These are phyloP conservation scores for Morpho helenor DNA, from an alignment of 2,888 invertebrate genomes.

Conservation along the genomic window DNA sequence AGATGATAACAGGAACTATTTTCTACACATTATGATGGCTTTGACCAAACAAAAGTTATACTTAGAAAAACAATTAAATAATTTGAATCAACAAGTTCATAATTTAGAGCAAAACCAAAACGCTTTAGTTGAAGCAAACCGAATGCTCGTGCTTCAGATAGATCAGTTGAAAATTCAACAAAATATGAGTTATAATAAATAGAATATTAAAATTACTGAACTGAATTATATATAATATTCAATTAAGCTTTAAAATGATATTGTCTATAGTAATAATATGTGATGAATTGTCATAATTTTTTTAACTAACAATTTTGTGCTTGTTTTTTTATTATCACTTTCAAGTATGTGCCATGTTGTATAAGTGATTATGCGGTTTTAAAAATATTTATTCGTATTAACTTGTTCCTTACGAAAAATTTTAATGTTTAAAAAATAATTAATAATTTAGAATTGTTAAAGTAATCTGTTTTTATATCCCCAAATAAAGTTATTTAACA, in stretches of 20 bases:
- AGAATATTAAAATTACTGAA: conserved; percentile 2
- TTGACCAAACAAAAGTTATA: conserved; percentile 69
- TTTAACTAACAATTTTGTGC: not conserved
- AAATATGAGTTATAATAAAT: conserved; percentile 27
- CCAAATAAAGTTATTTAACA: too few relatives aligned
- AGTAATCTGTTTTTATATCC: too few relatives aligned
- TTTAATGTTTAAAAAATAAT: too few relatives aligned
- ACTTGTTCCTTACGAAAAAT: too few relatives aligned
- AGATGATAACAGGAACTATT: conserved; percentile 65
- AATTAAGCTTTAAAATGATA: conserved; percentile 16
- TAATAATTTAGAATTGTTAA: too few relatives aligned
- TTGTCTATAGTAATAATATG: not conserved
- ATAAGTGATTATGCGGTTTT: not conserved
- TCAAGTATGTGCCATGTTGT: not conserved
- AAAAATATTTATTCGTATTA: too few relatives aligned
- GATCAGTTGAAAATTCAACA: conserved; percentile 59
- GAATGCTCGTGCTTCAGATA: conserved; percentile 66
- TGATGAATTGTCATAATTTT: not conserved
- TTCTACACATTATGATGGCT: conserved; percentile 70
- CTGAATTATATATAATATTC: not conserved
- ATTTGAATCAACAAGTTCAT: conserved; percentile 55
- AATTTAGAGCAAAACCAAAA: conserved; percentile 57
- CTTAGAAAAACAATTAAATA: conserved; percentile 60
- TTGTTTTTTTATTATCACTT: not conserved
- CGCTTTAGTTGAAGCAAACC: conserved; percentile 69